Base-by-base conservation (phyloP, 2,888 invertebrate species). In the Perizoma affinitatum region DNA sequence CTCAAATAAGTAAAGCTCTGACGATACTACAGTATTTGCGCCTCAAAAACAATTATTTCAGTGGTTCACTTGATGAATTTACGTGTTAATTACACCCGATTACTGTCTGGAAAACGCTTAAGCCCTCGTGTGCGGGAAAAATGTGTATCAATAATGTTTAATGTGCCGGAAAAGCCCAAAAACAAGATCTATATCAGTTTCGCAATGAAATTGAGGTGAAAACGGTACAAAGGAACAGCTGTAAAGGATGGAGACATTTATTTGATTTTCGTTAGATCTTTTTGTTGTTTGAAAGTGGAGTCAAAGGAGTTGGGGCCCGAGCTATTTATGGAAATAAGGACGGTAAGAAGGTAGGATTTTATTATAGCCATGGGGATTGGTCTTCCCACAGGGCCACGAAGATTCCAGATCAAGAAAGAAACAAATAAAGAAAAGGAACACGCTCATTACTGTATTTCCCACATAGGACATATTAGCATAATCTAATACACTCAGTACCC, bases 151-250 rank as follows among this genome's bases (percentile, higher is more conserved):
- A 54, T 49, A 49, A 46, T 52, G 47, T 50, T 42, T 47, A 56
- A 61, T 61, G 44, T 52, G 6, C 8, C 40, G 44, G 55, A 61
- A 56, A 33, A 11, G 10, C 11, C 52, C 40, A n/a, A 51, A n/a
- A 51, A 55, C 51, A 61, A 52, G 0, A 51, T 22, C 52, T 38
- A 6, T 38, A 5, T 38, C 22, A n/a, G 54, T n/a, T n/a, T n/a
- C n/a, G n/a, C n/a, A n/a, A n/a, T n/a, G n/a, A 49, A 45, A 59
- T 59, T 48, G 47, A 47, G 48, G 44, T 60, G 55, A 51, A 60
- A 56, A 35, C 52, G 11, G 44, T 56, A 60, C 53, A 49, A 43
- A 33, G 33, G 38, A 58, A 45, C 5, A n/a, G 11, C 8, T 7
- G 41, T 41, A 41, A 41, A 35, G 40, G 45, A 9, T 8, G n/a